Base-by-base conservation (phyloP, 2,797 vertebrate species). In the Vireo griseus region DNA sequence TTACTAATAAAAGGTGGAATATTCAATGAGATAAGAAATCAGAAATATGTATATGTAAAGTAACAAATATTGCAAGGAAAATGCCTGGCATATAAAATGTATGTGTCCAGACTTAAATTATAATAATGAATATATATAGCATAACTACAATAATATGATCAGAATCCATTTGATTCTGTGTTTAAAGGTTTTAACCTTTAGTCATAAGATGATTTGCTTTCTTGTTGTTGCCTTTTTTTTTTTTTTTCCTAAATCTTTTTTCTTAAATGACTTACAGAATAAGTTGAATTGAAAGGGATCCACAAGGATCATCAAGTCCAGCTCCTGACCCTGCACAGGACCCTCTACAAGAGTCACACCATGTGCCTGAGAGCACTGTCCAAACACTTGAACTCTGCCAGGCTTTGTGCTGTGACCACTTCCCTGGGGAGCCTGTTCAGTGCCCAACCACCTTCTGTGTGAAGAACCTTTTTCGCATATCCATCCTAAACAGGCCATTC, bases 141-240 rank as follows among this genome's bases (percentile, higher is more conserved):
- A 2, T 52, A 75, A 29, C 22, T 72, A 71, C 10, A 45, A 10
- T 17, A 8, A 1, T 39, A 22, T 25, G 1, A 24, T 66, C 20
- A 76, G 39, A 45, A 35, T 37, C 45, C 1, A 21, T 54, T 86
- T 75, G 5, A 24, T 68, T 82, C 11, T 66, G 19, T 3, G 13
- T 51, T 88, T 13, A 44, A 63, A 39, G 1, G 0, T n/a, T 71
- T 39, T 20, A 77, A 66, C 3, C 3, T 35, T 51, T 40, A 42
- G 16, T 71, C 11, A 55, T 3, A 2, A 42, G 50, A 45, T 3
- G 0, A 10, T 7, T 12, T 25, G 4, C 3, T 2, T 22, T 59
- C n/a, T 13, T 21, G 4, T 22, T 12, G 6, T 9, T 26, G 2
- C 3, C 16, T 40, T 40, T 40, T 40, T 25, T 35, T 35, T 35